These are phyloP conservation scores for Campopleginae sp. DNA, from an alignment of 2,888 invertebrate genomes.

Conservation along the genomic window DNA sequence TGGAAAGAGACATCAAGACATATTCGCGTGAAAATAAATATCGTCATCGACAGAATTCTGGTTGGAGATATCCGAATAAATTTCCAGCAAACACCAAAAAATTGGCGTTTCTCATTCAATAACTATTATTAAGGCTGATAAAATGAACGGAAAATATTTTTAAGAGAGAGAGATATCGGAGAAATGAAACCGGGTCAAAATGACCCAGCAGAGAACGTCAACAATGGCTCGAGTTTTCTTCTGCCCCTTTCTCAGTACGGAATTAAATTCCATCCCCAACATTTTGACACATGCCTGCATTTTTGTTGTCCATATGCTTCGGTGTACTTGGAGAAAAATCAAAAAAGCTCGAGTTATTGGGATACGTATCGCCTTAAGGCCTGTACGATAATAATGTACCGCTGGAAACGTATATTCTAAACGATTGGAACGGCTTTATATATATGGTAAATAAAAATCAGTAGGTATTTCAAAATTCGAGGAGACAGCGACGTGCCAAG, in stretches of 20 bases:
- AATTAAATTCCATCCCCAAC: too few relatives aligned
- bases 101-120: background rate
- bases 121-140: background rate
- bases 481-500: slow-evolving; percentile 37
- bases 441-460: slow-evolving; percentile 51
- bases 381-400: background rate
- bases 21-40: background rate
- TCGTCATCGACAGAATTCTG: background rate
- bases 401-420: background rate
- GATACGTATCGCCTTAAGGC: background rate
- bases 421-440: background rate
- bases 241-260: too few relatives aligned
- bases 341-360: background rate
- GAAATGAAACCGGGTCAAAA: too few relatives aligned
- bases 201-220: too few relatives aligned
- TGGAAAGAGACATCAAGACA: background rate
- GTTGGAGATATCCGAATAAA: background rate
- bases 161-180: too few relatives aligned
- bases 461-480: slow-evolving; percentile 57
- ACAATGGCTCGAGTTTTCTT: too few relatives aligned
- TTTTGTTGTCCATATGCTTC: background rate
- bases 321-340: background rate
- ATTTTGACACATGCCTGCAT: background rate
- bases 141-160: too few relatives aligned
- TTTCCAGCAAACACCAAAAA: background rate